Percentiles rank a stretch among this genome's conserved stretches.
Evolutionary conservation across 1,140 invertebrate species (phyloP).

Genomic region (Megalopta genalis): DNA sequence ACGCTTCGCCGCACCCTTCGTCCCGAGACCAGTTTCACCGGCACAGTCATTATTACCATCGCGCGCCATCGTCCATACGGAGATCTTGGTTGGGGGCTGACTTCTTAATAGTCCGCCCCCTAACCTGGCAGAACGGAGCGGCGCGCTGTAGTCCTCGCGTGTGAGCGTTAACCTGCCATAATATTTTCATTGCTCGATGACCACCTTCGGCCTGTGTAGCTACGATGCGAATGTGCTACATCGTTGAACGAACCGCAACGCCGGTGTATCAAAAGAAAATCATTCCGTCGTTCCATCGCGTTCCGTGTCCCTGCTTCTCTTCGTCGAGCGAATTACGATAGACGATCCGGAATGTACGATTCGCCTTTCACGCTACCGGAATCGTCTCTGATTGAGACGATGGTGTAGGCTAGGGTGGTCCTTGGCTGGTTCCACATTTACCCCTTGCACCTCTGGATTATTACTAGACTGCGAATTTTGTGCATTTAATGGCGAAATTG

Average conservation of each 20-base stretch:
- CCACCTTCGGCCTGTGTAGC: conserved; percentile 1
- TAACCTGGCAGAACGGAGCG: not conserved
- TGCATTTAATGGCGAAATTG: too few relatives aligned
- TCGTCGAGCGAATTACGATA: too few relatives aligned
- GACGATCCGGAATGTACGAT: too few relatives aligned
- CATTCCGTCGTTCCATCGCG: not conserved
- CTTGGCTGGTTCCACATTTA: too few relatives aligned
- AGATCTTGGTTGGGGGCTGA: conserved; percentile 50
- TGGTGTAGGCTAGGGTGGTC: too few relatives aligned
- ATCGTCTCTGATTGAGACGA: too few relatives aligned
- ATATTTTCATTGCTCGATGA: conserved; percentile 61
- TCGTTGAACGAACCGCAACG: too few relatives aligned
- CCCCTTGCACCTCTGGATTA: too few relatives aligned
- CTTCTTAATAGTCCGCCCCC: conserved; percentile 48
- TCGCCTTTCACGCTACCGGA: too few relatives aligned
- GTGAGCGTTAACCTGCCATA: conserved; percentile 58
- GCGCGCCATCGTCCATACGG: not conserved
- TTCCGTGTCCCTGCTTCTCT: not conserved
- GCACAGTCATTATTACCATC: conserved; percentile 32
- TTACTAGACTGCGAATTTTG: too few relatives aligned
- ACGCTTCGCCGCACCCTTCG: conserved; percentile 30
- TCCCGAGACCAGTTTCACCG: conserved; percentile 32
- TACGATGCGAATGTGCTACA: not conserved
- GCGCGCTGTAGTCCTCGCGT: not conserved
- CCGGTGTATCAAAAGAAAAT: not conserved